Conservation (phyloP, 2,888 invertebrate species). For the Cheilosia soror region DNA sequence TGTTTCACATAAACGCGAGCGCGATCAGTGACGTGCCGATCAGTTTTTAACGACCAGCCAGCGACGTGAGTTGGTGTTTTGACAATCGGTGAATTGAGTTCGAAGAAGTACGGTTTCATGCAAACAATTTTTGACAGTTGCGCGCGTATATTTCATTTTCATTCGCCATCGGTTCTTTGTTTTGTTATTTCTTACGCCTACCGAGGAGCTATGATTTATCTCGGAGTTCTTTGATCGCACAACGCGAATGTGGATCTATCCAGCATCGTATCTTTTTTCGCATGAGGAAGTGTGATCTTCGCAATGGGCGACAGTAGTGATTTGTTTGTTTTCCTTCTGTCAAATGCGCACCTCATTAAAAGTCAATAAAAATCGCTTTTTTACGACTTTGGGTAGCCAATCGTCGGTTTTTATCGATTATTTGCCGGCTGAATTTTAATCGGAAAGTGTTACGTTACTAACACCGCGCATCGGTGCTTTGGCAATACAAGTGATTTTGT, state of each 20-base stretch:
- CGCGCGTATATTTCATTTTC: slow-evolving; percentile 24
- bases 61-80: slow-evolving; percentile 25
- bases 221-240: slow-evolving; percentile 5
- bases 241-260: not conserved
- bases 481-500: slow-evolving; percentile 44
- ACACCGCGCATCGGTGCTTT: slow-evolving; percentile 21
- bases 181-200: slow-evolving; percentile 13
- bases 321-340: slow-evolving; percentile 61
- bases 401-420: slow-evolving; percentile 51
- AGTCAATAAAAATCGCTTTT: slow-evolving; percentile 58
- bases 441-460: slow-evolving; percentile 46
- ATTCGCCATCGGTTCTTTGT: not conserved
- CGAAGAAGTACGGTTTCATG: not conserved
- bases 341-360: slow-evolving; percentile 62
- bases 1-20: slow-evolving; percentile 43
- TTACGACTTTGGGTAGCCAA: slow-evolving; percentile 50
- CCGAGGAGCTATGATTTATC: slow-evolving; percentile 7
- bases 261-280: not conserved
- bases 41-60: slow-evolving; percentile 55
- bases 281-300: slow-evolving; percentile 15
- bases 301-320: slow-evolving; percentile 21
- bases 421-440: slow-evolving; percentile 71
- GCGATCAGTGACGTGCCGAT: slow-evolving; percentile 47
- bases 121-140: slow-evolving; percentile 13
- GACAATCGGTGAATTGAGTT: not conserved